These are phyloP conservation scores for Gorsachius goisagi DNA, from an alignment of 2,113 vertebrate species.

Conservation along the genomic window DNA sequence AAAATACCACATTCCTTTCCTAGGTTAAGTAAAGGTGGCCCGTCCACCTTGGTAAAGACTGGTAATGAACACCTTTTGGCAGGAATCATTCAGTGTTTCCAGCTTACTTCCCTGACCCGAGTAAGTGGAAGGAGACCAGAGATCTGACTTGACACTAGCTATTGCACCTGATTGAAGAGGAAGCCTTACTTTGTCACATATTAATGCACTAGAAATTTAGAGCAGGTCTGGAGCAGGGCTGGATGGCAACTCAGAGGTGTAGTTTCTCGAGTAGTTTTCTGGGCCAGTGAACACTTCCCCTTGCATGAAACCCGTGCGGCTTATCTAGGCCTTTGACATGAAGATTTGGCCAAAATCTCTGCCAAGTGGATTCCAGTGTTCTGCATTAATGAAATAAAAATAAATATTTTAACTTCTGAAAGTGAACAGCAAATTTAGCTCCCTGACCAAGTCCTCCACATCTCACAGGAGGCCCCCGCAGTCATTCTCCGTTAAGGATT, in stretches of 20 bases:
- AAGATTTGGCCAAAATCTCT: not conserved
- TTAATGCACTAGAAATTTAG: not conserved
- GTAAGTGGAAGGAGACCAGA: not conserved
- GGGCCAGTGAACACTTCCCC: not conserved
- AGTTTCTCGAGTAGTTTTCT: not conserved
- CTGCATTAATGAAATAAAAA: not conserved
- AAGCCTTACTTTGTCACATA: not conserved
- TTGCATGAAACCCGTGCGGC: not conserved
- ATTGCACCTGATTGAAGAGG: not conserved
- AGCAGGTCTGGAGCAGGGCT: not conserved
- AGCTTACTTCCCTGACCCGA: not conserved
- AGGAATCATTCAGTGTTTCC: not conserved
- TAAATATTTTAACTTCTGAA: not conserved
- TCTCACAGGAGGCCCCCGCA: not conserved
- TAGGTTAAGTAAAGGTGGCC: not conserved
- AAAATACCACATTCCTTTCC: not conserved
- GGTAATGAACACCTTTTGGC: too few species aligned
- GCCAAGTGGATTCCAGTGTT: not conserved
- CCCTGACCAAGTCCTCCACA: not conserved
- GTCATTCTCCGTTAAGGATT: not conserved
- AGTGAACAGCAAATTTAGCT: not conserved
- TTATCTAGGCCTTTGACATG: not conserved
- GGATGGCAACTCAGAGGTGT: not conserved
- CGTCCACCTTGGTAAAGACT: not conserved
- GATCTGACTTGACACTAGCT: not conserved